Percentiles rank a stretch among this genome's conserved stretches.
These are phyloP conservation scores for Formica aserva DNA, from an alignment of 2,888 invertebrate species.

Conservation along the genomic window DNA sequence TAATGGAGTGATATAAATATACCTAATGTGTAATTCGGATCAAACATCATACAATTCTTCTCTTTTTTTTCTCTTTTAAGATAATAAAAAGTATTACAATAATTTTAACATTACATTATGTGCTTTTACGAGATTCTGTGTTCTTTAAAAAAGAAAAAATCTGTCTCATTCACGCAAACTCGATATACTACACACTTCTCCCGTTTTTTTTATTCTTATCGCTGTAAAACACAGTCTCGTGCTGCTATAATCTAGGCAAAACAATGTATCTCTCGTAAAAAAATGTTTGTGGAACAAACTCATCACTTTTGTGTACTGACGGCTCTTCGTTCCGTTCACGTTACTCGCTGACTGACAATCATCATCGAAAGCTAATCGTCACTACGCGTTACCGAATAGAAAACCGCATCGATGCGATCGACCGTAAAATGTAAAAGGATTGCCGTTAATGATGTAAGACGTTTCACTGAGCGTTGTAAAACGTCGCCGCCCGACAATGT, in stretches of 20 bases:
- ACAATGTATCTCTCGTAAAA: neutral
- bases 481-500: neutral
- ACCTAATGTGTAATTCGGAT: neutral
- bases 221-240: slow-evolving; percentile 9
- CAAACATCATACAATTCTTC: neutral
- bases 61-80: neutral
- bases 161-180: neutral
- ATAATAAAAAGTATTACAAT: neutral
- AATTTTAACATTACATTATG: neutral
- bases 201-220: neutral
- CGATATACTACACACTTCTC: neutral
- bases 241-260: neutral
- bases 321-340: slow-evolving; percentile 12
- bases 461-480: slow-evolving; percentile 41
- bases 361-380: slow-evolving; percentile 25
- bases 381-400: slow-evolving; percentile 33
- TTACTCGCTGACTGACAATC: slow-evolving; percentile 1
- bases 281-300: neutral
- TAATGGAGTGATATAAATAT: neutral
- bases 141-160: slow-evolving; percentile 17
- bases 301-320: slow-evolving; percentile 14
- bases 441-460: slow-evolving; percentile 53
- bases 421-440: slow-evolving; percentile 45
- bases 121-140: slow-evolving; percentile 12
- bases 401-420: slow-evolving; percentile 19